Base-by-base conservation (phyloP, 2,113 vertebrate genomes). In the Takifugu bimaculatus region DNA sequence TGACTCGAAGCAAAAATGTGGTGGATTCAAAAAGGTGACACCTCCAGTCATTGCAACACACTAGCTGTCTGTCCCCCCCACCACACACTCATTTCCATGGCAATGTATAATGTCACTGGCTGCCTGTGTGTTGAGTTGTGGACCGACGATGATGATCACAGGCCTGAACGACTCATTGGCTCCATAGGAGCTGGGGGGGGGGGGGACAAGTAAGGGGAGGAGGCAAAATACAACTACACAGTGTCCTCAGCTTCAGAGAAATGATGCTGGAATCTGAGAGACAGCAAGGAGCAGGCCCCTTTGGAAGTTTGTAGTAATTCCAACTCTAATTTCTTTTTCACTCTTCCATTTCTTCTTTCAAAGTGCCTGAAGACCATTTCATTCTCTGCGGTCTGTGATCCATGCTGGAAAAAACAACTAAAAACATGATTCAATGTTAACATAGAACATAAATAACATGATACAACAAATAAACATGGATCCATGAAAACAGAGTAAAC, bases 21-120 rank as follows among this genome's bases (percentile, higher is more conserved):
- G 29, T 32, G 29, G 29, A 6, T 4, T 4, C 7, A 32, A 32
- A 32, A 32, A 32, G 29, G 29, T 32, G 29, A 32, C 29, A 32
- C 2, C 29, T 32, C 29, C 29, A 32, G 29, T 32, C 29, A 32
- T 32, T 32, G 29, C 7, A 1, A 20, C 20, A 20, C 20, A 20
- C 20, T 20, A 20, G 20, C 20, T 20, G 20, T 64, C 66, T 63
- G 26, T 9, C 64, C 25, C 43, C 52, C 44, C 49, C 13, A 43
- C 13, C 26, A 42, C 28, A 71, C 50, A 70, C 58, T 58, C 65
- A 51, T 9, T 42, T 64, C 55, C 65, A 62, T 35, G 3, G n/a
- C 50, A 51, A 67, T 58, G 54, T 12, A 81, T 85, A 79, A 78
- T 79, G 85, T 86, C 86, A 87, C 70, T 61, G 79, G 77, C 78